Percentiles rank a stretch among this genome's conserved stretches.
These are phyloP conservation scores for Pithecia hirsuta DNA, from an alignment of 2,797 vertebrate genomes.

Conservation along the genomic window DNA sequence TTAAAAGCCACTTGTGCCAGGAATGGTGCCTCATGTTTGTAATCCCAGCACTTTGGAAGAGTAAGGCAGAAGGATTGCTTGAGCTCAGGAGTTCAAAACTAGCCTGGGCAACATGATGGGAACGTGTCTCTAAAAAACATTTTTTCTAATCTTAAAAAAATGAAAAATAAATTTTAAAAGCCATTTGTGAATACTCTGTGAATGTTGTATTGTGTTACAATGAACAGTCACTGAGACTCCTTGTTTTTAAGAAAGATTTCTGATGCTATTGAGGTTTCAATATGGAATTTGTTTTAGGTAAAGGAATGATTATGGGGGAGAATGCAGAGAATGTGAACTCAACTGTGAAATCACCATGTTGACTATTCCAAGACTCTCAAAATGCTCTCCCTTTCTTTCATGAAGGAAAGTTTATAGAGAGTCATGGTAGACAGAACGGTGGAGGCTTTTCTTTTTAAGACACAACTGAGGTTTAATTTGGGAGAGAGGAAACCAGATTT, in stretches of 20 bases:
- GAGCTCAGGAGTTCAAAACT: too few species aligned
- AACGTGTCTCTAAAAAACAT: too few species aligned
- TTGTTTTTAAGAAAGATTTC: constrained; percentile 31
- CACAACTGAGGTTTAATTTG: constrained; percentile 58
- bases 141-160: too few species aligned
- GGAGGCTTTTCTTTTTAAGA: constrained; percentile 61
- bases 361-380: constrained; percentile 36
- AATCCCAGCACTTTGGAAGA: too few species aligned
- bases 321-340: constrained; percentile 11
- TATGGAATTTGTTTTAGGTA: constrained; percentile 22
- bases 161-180: neutral
- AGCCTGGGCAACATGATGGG: too few species aligned
- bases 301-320: neutral
- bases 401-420: constrained; percentile 20
- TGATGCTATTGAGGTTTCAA: neutral
- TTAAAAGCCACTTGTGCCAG: neutral
- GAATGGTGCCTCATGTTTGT: too few species aligned
- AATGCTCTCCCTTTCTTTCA: constrained; percentile 56
- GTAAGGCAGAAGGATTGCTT: too few species aligned
- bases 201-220: neutral
- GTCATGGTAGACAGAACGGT: constrained; percentile 57
- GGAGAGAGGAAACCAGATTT: constrained; percentile 57
- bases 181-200: neutral
- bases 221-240: neutral
- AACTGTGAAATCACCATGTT: neutral